Conservation (phyloP, 2,888 invertebrate species). For the Lingula anatina region DNA sequence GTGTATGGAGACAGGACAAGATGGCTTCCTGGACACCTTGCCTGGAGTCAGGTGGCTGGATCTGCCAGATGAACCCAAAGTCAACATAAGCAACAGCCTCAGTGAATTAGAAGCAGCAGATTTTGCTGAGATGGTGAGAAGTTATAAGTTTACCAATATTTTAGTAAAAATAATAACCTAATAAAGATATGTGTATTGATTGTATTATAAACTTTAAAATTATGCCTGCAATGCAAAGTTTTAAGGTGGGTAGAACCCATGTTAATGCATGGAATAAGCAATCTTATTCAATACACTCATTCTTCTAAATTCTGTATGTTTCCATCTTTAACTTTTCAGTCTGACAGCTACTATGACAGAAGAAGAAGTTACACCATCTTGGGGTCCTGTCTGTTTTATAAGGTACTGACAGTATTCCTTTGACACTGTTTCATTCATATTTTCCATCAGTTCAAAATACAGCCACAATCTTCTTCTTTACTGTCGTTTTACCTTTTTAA, state of each 20-base stretch:
- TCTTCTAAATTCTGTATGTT: not conserved
- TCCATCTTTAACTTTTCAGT: constrained; percentile 26
- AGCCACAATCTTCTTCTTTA: too few species aligned
- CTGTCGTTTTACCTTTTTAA: too few species aligned
- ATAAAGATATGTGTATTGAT: not conserved
- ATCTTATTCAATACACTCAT: not conserved
- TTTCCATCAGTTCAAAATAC: too few species aligned
- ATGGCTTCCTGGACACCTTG: constrained; percentile 21
- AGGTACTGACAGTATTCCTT: too few species aligned
- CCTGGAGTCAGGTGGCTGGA: constrained; percentile 28
- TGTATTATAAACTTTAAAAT: too few species aligned
- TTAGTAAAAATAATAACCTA: too few species aligned
- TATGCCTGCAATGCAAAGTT: too few species aligned
- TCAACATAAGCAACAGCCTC: constrained; percentile 68
- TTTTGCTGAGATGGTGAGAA: constrained; percentile 74
- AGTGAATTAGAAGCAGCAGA: constrained; percentile 88
- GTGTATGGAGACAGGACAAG: constrained; percentile 6
- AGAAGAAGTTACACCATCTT: constrained; percentile 68
- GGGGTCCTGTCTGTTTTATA: constrained; percentile 54
- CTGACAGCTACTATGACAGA: constrained; percentile 61
- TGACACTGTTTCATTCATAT: too few species aligned
- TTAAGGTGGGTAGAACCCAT: too few species aligned
- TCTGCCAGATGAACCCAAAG: constrained; percentile 41
- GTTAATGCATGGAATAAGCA: too few species aligned
- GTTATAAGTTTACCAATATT: not conserved